Evolutionary conservation across 2,797 vertebrate species (phyloP).

Genomic region (Sparus aurata): DNA sequence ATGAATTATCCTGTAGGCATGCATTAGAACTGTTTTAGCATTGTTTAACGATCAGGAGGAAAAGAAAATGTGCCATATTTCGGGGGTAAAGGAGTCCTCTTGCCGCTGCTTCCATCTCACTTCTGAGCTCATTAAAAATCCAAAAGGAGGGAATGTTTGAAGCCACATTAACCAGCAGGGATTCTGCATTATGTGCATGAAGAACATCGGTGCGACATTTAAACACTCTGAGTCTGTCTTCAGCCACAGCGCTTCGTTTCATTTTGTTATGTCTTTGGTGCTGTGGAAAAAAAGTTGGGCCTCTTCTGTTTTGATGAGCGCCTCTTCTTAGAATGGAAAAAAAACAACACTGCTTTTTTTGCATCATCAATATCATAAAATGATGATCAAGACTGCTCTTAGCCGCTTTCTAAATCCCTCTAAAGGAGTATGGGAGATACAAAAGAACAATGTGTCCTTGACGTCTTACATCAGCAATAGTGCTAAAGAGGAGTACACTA

Average conservation of each 20-base stretch:
- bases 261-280: slow-evolving; percentile 5
- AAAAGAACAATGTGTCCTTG: slow-evolving; percentile 53
- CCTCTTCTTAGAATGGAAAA: slow-evolving; percentile 7
- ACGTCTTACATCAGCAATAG: slow-evolving; percentile 43
- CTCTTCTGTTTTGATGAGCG: slow-evolving; percentile 24
- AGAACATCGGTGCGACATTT: slow-evolving; percentile 55
- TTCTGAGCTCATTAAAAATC: slow-evolving; percentile 67
- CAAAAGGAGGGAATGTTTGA: slow-evolving; percentile 52
- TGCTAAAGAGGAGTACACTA: slow-evolving; percentile 2
- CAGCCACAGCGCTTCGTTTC: neutral
- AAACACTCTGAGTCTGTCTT: slow-evolving; percentile 36
- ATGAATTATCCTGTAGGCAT: slow-evolving; percentile 40
- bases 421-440: slow-evolving; percentile 31
- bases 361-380: slow-evolving; percentile 46
- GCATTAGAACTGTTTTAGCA: slow-evolving; percentile 8
- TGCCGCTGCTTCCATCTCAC: slow-evolving; percentile 17
- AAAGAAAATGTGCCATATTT: slow-evolving; percentile 39
- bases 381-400: neutral
- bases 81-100: slow-evolving; percentile 14
- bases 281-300: slow-evolving; percentile 13
- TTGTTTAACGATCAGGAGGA: slow-evolving; percentile 16
- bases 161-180: slow-evolving; percentile 60
- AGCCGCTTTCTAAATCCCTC: slow-evolving; percentile 31
- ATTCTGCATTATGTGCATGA: slow-evolving; percentile 37
- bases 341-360: slow-evolving; percentile 18